Conservation (phyloP, 23 tunicate species). For the Corella eumyota region DNA sequence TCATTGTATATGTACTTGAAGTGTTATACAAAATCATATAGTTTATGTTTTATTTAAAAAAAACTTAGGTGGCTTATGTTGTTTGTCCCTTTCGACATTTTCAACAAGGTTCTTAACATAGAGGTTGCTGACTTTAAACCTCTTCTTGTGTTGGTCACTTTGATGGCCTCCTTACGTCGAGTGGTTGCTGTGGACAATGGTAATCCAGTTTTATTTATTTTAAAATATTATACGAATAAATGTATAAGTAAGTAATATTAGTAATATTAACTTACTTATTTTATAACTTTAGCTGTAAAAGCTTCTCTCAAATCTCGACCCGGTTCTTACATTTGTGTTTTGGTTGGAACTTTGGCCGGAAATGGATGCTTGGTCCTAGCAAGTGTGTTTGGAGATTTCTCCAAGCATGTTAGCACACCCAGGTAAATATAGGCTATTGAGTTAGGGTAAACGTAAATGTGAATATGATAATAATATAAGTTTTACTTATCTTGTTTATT, state of each 20-base stretch:
- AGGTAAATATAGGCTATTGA: conserved; percentile 26
- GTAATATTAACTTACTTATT: background rate
- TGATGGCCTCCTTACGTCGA: conserved; percentile 39
- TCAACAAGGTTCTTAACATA: conserved; percentile 33
- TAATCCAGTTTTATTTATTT: too few relatives aligned
- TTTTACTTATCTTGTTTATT: background rate
- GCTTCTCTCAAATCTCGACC: conserved; percentile 44
- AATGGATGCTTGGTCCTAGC: conserved; percentile 50
- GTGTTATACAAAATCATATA: too few relatives aligned
- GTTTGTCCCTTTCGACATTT: conserved; percentile 65
- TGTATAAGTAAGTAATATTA: too few relatives aligned
- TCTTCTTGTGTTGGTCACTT: conserved; percentile 22
- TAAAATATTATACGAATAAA: background rate
- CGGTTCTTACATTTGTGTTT: conserved; percentile 61
- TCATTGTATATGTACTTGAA: too few relatives aligned
- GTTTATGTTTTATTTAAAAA: too few relatives aligned
- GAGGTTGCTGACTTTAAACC: conserved; percentile 67
- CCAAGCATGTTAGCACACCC: conserved; percentile 23
- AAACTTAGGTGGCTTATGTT: conserved; percentile 56
- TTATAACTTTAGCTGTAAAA: conserved; percentile 30
- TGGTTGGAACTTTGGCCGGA: conserved; percentile 71
- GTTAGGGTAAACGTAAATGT: background rate
- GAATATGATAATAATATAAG: background rate
- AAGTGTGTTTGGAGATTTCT: conserved; percentile 64
- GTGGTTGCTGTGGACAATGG: conserved; percentile 36